Conservation (phyloP, 2,888 invertebrate genomes). For the Eupithecia pulchellata region DNA sequence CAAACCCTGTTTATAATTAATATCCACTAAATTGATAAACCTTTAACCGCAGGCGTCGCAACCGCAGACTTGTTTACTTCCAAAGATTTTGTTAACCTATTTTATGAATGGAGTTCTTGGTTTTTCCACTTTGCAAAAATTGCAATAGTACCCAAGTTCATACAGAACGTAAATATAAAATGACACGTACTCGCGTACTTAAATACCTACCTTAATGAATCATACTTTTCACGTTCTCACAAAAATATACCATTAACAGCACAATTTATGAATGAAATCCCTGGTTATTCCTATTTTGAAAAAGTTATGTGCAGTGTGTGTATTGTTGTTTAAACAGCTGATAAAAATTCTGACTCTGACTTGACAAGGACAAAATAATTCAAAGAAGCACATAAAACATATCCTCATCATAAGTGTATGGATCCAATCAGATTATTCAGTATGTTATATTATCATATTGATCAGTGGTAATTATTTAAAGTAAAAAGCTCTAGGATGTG, state of each 20-base stretch:
- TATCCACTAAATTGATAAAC: conserved; percentile 29
- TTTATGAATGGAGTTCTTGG: conserved; percentile 76
- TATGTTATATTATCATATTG: background rate
- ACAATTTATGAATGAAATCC: conserved; percentile 19
- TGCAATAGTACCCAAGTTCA: conserved; percentile 11
- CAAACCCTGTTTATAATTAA: conserved; percentile 24
- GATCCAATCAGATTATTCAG: no score
- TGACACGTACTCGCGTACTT: background rate
- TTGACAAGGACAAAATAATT: background rate
- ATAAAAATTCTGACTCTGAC: background rate
- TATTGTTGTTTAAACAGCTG: no score
- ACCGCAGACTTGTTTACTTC: conserved; percentile 69
- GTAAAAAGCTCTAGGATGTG: conserved; percentile 62
- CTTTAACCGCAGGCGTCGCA: conserved; percentile 33
- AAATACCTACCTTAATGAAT: background rate
- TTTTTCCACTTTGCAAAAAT: conserved; percentile 54
- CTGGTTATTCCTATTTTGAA: conserved; percentile 16
- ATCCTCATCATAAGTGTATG: background rate
- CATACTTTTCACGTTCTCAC: conserved; percentile 6
- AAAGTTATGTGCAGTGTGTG: background rate
- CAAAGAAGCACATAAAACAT: background rate
- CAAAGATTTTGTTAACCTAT: conserved; percentile 58
- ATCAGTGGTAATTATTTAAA: background rate
- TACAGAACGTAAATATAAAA: conserved; percentile 1
- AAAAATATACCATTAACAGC: conserved; percentile 11